Evolutionary conservation across 2,113 vertebrate species (phyloP).

Genomic region (Rousettus leschenaultii): DNA sequence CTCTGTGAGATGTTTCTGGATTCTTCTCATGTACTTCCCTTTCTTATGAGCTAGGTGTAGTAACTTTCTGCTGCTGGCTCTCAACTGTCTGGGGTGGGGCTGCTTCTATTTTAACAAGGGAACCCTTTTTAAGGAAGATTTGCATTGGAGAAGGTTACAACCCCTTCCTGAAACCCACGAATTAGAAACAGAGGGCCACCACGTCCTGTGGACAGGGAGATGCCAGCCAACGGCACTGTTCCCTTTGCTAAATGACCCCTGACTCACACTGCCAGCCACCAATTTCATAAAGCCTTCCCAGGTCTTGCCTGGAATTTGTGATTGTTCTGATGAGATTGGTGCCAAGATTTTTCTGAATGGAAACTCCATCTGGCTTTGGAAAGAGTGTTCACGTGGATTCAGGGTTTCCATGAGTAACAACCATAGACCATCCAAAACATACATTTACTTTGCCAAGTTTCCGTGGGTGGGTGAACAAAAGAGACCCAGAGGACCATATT

Average conservation of each 20-base stretch:
- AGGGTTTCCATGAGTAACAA: conserved; percentile 74
- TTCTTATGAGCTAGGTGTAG: background rate
- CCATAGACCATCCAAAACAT: conserved; percentile 53
- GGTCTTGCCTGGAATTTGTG: background rate
- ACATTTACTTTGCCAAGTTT: conserved; percentile 67
- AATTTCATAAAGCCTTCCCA: background rate
- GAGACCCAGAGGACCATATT: background rate
- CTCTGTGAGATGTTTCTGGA: background rate
- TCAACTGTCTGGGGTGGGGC: background rate
- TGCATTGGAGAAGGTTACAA: background rate
- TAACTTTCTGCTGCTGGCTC: background rate
- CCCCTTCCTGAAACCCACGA: background rate
- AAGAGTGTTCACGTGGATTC: conserved; percentile 58
- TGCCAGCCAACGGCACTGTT: background rate
- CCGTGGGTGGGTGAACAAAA: conserved; percentile 29
- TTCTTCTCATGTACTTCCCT: background rate
- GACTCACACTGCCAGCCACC: background rate
- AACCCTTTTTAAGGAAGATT: background rate
- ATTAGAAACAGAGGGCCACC: background rate
- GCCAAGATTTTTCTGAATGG: conserved; percentile 69
- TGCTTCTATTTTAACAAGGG: background rate
- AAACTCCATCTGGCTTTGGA: conserved; percentile 70
- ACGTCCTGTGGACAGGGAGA: background rate
- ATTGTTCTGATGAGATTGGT: conserved; percentile 48
- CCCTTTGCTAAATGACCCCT: background rate